Conservation (phyloP, 1,140 invertebrate genomes). For the Pollicipes pollicipes region DNA sequence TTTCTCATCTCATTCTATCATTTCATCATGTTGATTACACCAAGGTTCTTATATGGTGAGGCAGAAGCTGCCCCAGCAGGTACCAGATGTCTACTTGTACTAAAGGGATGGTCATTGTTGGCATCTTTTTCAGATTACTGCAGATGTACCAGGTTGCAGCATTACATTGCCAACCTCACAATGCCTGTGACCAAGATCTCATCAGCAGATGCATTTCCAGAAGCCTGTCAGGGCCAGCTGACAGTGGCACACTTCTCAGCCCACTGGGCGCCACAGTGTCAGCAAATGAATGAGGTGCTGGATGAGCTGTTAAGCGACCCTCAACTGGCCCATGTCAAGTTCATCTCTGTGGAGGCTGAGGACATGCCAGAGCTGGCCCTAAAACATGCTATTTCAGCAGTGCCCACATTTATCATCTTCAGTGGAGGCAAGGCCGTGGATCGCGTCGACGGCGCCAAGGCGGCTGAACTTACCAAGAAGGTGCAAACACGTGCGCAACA, state of each 20-base stretch:
- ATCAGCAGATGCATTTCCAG: not conserved
- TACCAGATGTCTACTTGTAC: no score
- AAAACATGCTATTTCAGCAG: constrained; percentile 57
- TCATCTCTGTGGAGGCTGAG: constrained; percentile 54
- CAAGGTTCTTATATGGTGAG: no score
- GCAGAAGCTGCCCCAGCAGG: no score
- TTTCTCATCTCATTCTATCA: no score
- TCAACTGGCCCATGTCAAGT: constrained; percentile 38
- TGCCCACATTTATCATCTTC: constrained; percentile 70
- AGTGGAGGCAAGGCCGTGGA: constrained; percentile 44
- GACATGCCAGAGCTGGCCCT: constrained; percentile 62
- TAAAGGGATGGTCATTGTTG: no score
- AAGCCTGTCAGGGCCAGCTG: constrained; percentile 23
- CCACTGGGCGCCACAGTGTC: constrained; percentile 71
- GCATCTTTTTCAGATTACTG: no score
- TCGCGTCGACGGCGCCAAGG: constrained; percentile 69
- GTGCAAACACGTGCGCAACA: constrained; percentile 34
- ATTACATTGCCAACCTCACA: no score
- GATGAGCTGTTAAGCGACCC: constrained; percentile 44
- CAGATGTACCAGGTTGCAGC: no score
- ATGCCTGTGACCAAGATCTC: not conserved
- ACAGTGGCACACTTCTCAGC: constrained; percentile 65
- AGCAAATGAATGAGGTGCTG: constrained; percentile 62
- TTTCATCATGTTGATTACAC: no score
- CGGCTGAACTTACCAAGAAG: constrained; percentile 55